A percentile compares a stretch with the other conserved stretches of the same genome.
phyloP scores from a whole-genome alignment of 2,113 vertebrate genomes.

The Ptychochromis oligacanthus region DNA sequence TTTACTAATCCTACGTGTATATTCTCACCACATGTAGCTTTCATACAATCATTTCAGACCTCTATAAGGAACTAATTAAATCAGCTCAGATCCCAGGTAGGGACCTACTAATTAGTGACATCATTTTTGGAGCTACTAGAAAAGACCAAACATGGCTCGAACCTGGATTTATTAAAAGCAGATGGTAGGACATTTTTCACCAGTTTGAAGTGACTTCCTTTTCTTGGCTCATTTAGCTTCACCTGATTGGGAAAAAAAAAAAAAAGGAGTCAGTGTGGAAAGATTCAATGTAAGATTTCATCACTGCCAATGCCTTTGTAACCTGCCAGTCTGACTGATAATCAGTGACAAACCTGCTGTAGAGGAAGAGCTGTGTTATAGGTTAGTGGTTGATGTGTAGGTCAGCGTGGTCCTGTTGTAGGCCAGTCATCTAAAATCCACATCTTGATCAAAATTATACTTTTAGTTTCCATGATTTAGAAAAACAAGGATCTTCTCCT shows the following conservation, averaged over 20 bases:
- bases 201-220: conserved; percentile 35
- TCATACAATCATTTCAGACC: neutral
- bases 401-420: neutral
- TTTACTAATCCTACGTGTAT: conserved; percentile 16
- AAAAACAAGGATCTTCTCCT: conserved; percentile 2
- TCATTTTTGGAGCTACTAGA: neutral
- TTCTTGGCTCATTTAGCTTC: conserved; percentile 55
- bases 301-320: conserved; percentile 60
- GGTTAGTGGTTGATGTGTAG: neutral
- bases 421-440: neutral
- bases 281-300: conserved; percentile 35
- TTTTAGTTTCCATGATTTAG: conserved; percentile 15
- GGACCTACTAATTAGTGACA: neutral
- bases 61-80: neutral
- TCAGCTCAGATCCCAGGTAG: neutral
- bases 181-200: neutral
- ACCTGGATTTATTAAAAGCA: neutral
- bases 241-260: conserved; percentile 35
- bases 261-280: conserved; percentile 25
- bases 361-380: neutral
- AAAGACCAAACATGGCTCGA: neutral
- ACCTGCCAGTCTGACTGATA: conserved; percentile 44
- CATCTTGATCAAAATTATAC: neutral
- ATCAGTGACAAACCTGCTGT: conserved; percentile 17
- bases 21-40: neutral